Base-by-base conservation (phyloP, 2,888 invertebrate species). In the Achlya flavicornis region DNA sequence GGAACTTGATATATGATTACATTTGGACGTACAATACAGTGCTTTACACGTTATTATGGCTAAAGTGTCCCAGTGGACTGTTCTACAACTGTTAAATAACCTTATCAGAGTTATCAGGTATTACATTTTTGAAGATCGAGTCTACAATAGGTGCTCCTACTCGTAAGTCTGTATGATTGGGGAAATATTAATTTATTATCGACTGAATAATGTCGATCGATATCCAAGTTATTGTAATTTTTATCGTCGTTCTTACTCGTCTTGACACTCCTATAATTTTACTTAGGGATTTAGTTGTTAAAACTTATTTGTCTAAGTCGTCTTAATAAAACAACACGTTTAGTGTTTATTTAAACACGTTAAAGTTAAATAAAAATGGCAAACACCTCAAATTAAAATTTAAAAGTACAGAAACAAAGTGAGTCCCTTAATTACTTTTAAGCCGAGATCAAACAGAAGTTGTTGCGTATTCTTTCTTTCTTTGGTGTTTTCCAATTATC, bases 1-100 rank as follows among this genome's bases (percentile, higher is more conserved):
- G 41, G 11, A 12, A 41, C 26, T 12, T 60, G 60, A 60, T 60
- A 60, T 60, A 60, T 43, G n/a, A 19, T 16, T 48, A 16, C 6
- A 16, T 53, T 53, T 53, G 53, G 53, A 16, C 16, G 19, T 53
- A 19, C 19, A 8, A 2, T 48, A n/a, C 43, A 48, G 8, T 53
- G 19, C 19, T 53, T 53, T 19, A 16, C 19, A 19, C 6, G 53
- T 53, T 10, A 53, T 19, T 19, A 10, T 16, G 19, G 19, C 53
- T 19, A 19, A 19, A 19, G 3, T 8, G 19, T 19, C 7, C 14
- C 10, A 19, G 2, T n/a, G n/a, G 3, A 46, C 46, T n/a, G 46
- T 46, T n/a, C 4, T 10, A 41, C 46, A 6, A 53, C 16, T 19
- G 4, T 19, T 10, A 48, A n/a, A 48, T 8, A 48, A n/a, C 7